Evolutionary conservation across 2,113 vertebrate genomes (phyloP).

Genomic region (Climacteris rufus): DNA sequence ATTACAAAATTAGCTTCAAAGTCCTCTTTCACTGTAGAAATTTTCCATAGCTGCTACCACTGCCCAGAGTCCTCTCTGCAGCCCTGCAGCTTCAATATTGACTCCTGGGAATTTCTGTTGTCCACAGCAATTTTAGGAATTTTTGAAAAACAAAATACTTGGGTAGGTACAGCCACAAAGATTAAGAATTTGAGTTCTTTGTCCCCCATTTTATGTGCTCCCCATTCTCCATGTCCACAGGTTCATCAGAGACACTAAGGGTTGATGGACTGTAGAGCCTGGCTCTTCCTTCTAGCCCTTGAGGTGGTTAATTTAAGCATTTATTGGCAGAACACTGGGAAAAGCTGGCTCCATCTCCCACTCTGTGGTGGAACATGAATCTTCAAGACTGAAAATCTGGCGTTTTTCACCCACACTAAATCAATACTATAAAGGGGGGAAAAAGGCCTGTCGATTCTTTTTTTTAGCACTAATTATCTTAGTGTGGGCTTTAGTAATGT

Average conservation of each 20-base stretch:
- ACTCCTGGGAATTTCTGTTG: not conserved
- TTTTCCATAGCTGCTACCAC: not conserved
- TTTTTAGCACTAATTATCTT: slow-evolving; percentile 43
- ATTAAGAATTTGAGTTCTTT: not conserved
- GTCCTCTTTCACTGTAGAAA: not conserved
- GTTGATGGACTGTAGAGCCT: not conserved
- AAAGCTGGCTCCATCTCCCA: slow-evolving; percentile 18
- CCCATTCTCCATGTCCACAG: not conserved
- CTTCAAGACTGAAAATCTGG: slow-evolving; percentile 35
- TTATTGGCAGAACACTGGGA: slow-evolving; percentile 8
- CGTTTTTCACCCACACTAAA: slow-evolving; percentile 32
- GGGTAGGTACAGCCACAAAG: not conserved
- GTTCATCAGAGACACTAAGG: not conserved
- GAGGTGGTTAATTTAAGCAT: not conserved
- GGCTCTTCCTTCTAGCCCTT: not conserved
- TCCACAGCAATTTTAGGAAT: not conserved
- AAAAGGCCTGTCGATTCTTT: slow-evolving; percentile 1
- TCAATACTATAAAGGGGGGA: slow-evolving; percentile 39
- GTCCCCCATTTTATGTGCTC: not conserved
- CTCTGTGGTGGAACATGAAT: slow-evolving; percentile 38
- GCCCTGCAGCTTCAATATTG: not conserved
- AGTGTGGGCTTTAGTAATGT: slow-evolving; percentile 39
- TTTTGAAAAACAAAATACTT: not conserved
- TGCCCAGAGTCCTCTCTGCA: not conserved
- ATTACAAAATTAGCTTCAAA: not conserved